A percentile compares a stretch with the other conserved stretches of the same genome.
Evolutionary conservation across 1,140 invertebrate species (phyloP).

Genomic region (Meloidogyne floridensis): DNA sequence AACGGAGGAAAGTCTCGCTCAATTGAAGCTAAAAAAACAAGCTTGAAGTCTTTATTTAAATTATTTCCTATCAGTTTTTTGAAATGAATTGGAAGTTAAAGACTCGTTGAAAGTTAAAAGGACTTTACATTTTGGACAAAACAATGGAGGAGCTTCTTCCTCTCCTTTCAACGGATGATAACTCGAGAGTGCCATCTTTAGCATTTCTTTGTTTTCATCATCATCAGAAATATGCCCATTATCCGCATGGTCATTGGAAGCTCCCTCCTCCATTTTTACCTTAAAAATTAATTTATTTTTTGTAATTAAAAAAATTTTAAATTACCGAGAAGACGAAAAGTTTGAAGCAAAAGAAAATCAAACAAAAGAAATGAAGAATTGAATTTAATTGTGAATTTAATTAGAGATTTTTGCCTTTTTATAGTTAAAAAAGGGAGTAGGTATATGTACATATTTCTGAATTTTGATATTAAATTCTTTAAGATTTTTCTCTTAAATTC

Average conservation of each 20-base stretch:
- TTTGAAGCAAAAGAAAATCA: too few species aligned
- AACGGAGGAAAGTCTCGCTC: constrained; percentile 2
- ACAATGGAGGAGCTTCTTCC: constrained; percentile 5
- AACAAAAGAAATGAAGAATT: too few species aligned
- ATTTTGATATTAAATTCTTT: too few species aligned
- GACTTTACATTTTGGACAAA: constrained; percentile 2
- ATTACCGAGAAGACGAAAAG: neutral
- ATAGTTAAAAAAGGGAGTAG: too few species aligned
- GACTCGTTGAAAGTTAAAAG: too few species aligned
- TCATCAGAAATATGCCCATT: neutral
- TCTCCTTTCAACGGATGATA: constrained; percentile 6
- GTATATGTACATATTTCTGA: too few species aligned
- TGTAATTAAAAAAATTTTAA: neutral
- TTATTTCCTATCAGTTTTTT: neutral
- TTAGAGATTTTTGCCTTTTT: too few species aligned
- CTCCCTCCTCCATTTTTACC: neutral
- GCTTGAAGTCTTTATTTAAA: neutral
- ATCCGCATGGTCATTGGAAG: neutral
- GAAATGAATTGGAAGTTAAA: neutral
- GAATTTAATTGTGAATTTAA: too few species aligned
- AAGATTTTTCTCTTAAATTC: too few species aligned
- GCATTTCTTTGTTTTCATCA: constrained; percentile 6
- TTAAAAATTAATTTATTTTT: neutral
- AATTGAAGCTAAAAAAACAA: constrained; percentile 9
- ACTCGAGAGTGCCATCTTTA: neutral